Evolutionary conservation across 2,797 vertebrate genomes (phyloP).

Genomic region (Squalus acanthias): DNA sequence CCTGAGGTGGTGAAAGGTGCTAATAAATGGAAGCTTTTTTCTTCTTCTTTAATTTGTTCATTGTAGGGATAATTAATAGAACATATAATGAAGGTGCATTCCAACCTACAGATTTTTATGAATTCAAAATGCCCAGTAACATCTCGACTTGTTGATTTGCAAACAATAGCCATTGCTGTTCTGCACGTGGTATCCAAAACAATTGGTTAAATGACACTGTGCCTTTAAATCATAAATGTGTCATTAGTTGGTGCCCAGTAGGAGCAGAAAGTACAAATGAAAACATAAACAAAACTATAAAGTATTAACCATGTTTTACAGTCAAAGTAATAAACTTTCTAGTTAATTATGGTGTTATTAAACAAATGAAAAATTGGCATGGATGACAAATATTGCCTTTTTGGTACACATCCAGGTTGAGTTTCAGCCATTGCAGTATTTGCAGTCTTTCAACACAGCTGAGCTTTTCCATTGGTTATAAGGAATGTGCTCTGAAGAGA

Average conservation of each 20-base stretch:
- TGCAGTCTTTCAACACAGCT: neutral
- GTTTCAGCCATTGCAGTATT: neutral
- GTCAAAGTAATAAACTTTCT: neutral
- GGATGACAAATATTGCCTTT: neutral
- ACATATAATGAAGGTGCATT: neutral
- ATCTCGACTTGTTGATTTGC: neutral
- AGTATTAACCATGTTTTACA: neutral
- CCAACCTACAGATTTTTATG: neutral
- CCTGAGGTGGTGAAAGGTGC: neutral
- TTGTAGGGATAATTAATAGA: neutral
- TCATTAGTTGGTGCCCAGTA: neutral
- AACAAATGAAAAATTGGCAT: neutral
- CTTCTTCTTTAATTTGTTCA: neutral
- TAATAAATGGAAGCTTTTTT: neutral
- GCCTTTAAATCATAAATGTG: neutral
- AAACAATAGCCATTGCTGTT: neutral
- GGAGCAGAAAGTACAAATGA: neutral
- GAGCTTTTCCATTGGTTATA: conserved; percentile 3
- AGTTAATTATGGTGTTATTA: neutral
- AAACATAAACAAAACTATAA: neutral
- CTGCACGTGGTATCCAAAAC: neutral
- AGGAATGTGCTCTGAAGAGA: conserved; percentile 20
- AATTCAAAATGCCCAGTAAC: neutral
- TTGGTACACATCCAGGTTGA: neutral
- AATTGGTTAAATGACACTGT: neutral